These are phyloP conservation scores for Agonopterix alstromeriana DNA, from an alignment of 2,888 invertebrate species.

Conservation along the genomic window DNA sequence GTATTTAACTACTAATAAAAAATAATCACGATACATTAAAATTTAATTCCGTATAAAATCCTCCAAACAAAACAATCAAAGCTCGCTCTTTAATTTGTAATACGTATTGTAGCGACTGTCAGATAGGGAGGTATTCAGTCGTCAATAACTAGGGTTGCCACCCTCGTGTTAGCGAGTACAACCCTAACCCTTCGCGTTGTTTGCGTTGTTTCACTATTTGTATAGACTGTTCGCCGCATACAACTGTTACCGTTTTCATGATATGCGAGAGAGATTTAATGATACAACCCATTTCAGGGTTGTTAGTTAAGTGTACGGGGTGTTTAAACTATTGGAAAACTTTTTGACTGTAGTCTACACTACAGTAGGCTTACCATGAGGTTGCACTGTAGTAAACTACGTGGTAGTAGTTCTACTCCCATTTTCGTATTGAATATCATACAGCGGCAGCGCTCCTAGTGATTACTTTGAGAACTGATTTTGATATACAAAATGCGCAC, in stretches of 20 bases:
- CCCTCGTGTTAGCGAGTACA: constrained; percentile 29
- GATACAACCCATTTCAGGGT: constrained; percentile 40
- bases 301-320: neutral
- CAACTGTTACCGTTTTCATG: constrained; percentile 68
- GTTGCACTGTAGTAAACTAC: too few species aligned
- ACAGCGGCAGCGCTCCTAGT: too few species aligned
- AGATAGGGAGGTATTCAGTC: constrained; percentile 45
- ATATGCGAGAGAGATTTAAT: constrained; percentile 65
- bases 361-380: too few species aligned
- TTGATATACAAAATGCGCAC: too few species aligned
- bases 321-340: neutral
- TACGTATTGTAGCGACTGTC: constrained; percentile 37
- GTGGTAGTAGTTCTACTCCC: too few species aligned
- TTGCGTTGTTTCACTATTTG: constrained; percentile 70
- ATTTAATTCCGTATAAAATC: constrained; percentile 13
- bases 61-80: constrained; percentile 27
- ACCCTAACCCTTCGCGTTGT: constrained; percentile 59
- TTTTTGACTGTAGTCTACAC: too few species aligned
- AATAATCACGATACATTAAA: neutral
- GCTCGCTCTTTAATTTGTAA: constrained; percentile 46
- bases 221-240: constrained; percentile 48
- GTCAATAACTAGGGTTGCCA: constrained; percentile 20
- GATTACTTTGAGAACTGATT: too few species aligned
- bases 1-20: too few species aligned
- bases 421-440: too few species aligned